Percentiles rank a stretch among this genome's conserved stretches.
Conservation (phyloP, 2,888 invertebrate species). For the Conus canariensis region DNA sequence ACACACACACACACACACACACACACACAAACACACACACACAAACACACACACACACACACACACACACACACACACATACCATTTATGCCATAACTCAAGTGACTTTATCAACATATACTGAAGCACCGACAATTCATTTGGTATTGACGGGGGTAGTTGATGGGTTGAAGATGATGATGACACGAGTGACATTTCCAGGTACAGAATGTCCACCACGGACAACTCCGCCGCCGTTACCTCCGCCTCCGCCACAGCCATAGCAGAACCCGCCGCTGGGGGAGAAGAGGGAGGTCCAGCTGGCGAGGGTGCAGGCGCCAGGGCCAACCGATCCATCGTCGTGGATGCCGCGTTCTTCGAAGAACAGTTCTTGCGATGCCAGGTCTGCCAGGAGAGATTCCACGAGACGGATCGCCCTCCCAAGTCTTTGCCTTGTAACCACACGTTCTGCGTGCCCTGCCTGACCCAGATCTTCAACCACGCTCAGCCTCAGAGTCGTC, state of each 20-base stretch:
- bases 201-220: conserved; percentile 26
- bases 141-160: no score
- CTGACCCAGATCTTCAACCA: conserved; percentile 71
- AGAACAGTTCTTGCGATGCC: conserved; percentile 72
- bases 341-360: conserved; percentile 72
- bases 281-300: neutral
- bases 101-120: no score
- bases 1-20: neutral
- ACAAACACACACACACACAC: neutral
- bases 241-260: neutral
- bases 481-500: conserved; percentile 63
- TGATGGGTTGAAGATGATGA: no score
- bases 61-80: neutral
- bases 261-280: conserved; percentile 9
- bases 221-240: neutral
- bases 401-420: conserved; percentile 64
- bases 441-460: conserved; percentile 72
- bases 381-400: conserved; percentile 69
- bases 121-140: no score
- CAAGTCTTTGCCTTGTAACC: conserved; percentile 73
- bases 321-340: conserved; percentile 64
- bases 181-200: neutral
- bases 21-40: neutral
- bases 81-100: neutral
- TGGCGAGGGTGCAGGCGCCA: neutral